Base-by-base conservation (phyloP, 2,888 invertebrate genomes). In the Callyntrura guangdongensis region DNA sequence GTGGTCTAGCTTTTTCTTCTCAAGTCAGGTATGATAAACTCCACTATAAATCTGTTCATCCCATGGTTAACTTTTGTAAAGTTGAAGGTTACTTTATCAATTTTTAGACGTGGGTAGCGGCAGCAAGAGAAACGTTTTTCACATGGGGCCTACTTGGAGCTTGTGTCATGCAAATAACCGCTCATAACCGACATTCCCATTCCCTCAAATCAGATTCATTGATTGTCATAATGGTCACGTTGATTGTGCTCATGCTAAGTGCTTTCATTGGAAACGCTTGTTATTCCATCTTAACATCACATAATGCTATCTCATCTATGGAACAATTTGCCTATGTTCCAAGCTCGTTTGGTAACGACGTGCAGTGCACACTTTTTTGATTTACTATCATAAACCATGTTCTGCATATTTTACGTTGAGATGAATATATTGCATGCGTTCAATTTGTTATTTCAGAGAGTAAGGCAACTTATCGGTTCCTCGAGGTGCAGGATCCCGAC, bases 141-240 rank as follows among this genome's bases (percentile, higher is more conserved):
- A 98, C 98, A 0, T 98, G 98, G 98, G 98, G 98, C 0, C 95
- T 98, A 9, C 95, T 98, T 27, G 97, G 97, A 11, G 97, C 97
- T 0, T 97, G 97, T 89, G 96, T 97, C 87, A 97, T 97, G 97
- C 97, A 98, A 95, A 96, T 97, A 91, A 96, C 97, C 17, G 97
- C 97, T 90, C 97, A 97, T 95, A 97, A 97, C 94, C 96, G 96
- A 94, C 96, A 96, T 92, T 97, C 97, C 93, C 96, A 97, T 94
- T 96, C 96, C 84, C 94, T 95, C 20, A 94, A 94, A 92, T 94
- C 95, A 47, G 97, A 97, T 95, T 96, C 97, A 89, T 96, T 96
- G 94, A 95, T 97, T 79, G 96, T 97, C 79, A 96, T 97, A 91
- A 95, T 97, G 74, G 95, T 98, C 93, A 98, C 98, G 0, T 95